These are phyloP conservation scores for Agrypnia vestita DNA, from an alignment of 1,140 invertebrate genomes.

Conservation along the genomic window DNA sequence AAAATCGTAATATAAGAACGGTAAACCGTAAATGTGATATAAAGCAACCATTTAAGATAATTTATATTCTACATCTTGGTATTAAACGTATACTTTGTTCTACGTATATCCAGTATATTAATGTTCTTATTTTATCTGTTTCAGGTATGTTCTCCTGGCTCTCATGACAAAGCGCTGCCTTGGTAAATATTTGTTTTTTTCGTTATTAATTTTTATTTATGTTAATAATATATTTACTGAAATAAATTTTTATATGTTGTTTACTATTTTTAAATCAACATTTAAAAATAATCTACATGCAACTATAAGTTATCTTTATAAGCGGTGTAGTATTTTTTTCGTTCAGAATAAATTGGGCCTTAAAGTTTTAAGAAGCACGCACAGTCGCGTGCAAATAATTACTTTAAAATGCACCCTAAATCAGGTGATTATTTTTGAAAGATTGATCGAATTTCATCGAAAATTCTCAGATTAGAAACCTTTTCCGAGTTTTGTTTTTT, in stretches of 20 bases:
- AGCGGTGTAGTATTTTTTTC: conserved; percentile 5
- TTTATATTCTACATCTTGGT: conserved; percentile 18
- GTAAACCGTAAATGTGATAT: conserved; percentile 33
- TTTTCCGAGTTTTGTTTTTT: background rate
- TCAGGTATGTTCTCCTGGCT: conserved; percentile 42
- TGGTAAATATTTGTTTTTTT: conserved; percentile 20
- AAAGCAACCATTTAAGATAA: conserved; percentile 16
- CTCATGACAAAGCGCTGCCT: background rate
- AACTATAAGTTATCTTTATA: conserved; percentile 28
- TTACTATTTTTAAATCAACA: too few relatives aligned
- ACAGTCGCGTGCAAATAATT: conserved; percentile 43
- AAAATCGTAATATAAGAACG: conserved; percentile 24
- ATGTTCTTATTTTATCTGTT: conserved; percentile 44
- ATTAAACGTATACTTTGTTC: conserved; percentile 28
- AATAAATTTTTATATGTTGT: too few relatives aligned
- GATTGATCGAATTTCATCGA: conserved; percentile 22
- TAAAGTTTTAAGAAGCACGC: conserved; percentile 34
- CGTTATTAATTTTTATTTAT: too few relatives aligned
- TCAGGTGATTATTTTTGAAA: conserved; percentile 13
- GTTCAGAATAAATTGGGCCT: conserved; percentile 18
- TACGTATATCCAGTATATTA: conserved; percentile 36
- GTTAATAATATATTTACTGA: too few relatives aligned
- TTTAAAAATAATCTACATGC: background rate
- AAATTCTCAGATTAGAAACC: background rate
- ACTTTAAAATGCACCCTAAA: conserved; percentile 44